Percentiles rank a stretch among this genome's conserved stretches.
These are phyloP conservation scores for Ephestia elutella DNA, from an alignment of 1,140 invertebrate species.

Conservation along the genomic window DNA sequence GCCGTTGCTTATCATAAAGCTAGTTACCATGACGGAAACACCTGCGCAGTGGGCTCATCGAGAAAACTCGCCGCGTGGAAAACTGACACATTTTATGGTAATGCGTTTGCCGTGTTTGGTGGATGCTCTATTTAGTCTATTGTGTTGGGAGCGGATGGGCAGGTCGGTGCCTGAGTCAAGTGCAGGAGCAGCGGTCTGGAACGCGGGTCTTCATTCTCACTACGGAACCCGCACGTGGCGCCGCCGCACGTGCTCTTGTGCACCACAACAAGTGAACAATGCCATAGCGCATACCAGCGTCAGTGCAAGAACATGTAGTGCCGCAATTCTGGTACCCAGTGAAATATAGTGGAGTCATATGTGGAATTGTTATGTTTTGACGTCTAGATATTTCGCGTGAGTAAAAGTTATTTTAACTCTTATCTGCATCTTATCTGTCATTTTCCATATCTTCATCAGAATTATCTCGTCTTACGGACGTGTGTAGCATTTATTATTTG, in stretches of 20 bases:
- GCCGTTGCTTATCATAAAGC: constrained; percentile 5
- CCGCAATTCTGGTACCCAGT: background rate
- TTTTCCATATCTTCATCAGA: background rate
- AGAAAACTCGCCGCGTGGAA: constrained; percentile 7
- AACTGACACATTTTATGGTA: constrained; percentile 14
- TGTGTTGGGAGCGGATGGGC: constrained; percentile 48
- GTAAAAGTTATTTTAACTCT: background rate
- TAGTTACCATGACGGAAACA: constrained; percentile 8
- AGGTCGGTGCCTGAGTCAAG: constrained; percentile 57
- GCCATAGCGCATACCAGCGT: background rate
- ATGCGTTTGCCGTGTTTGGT: constrained; percentile 13
- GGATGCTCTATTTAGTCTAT: constrained; percentile 51
- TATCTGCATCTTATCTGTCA: background rate
- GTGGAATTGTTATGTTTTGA: background rate
- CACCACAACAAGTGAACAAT: constrained; percentile 24
- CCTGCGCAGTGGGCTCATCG: constrained; percentile 2
- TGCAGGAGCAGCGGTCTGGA: constrained; percentile 64
- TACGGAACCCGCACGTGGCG: constrained; percentile 56
- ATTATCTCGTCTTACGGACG: background rate
- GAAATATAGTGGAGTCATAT: background rate
- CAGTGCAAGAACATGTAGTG: constrained; percentile 10
- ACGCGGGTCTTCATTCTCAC: constrained; percentile 45
- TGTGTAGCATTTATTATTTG: background rate
- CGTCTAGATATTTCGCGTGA: background rate
- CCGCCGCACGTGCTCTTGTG: constrained; percentile 51